Evolutionary conservation across 2,888 invertebrate genomes (phyloP).

Genomic region (Clostera curtula): DNA sequence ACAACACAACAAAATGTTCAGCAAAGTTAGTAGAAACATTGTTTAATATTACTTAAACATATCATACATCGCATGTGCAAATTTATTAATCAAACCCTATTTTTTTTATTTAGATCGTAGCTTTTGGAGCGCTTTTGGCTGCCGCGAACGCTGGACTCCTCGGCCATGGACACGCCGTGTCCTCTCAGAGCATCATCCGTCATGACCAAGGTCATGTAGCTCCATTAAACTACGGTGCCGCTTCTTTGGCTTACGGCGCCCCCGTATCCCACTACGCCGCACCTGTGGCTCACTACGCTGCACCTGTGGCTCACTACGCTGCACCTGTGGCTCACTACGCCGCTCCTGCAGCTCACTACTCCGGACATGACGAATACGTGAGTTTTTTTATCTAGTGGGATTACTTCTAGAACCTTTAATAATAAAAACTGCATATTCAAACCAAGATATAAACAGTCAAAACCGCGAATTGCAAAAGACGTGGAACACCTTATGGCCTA

Average conservation of each 20-base stretch:
- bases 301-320: conserved; percentile 29
- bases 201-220: conserved; percentile 28
- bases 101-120: conserved; percentile 43
- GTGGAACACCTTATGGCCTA: too few species aligned
- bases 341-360: conserved; percentile 21
- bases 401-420: too few species aligned
- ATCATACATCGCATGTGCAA: too few species aligned
- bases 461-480: too few species aligned
- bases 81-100: not conserved
- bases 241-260: too few species aligned
- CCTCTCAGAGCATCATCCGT: conserved; percentile 51
- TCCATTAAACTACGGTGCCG: conserved; percentile 2
- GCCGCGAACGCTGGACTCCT: conserved; percentile 60
- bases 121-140: conserved; percentile 50
- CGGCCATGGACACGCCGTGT: conserved; percentile 39
- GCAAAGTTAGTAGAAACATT: conserved; percentile 53
- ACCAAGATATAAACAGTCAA: too few species aligned
- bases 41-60: too few species aligned
- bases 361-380: conserved; percentile 24
- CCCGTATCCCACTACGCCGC: conserved; percentile 8
- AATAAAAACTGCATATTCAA: too few species aligned
- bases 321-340: conserved; percentile 26
- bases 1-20: conserved; percentile 39
- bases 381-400: too few species aligned
- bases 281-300: conserved; percentile 20